These are phyloP conservation scores for Ganaspis brasiliensis DNA, from an alignment of 2,888 invertebrate species.

Conservation along the genomic window DNA sequence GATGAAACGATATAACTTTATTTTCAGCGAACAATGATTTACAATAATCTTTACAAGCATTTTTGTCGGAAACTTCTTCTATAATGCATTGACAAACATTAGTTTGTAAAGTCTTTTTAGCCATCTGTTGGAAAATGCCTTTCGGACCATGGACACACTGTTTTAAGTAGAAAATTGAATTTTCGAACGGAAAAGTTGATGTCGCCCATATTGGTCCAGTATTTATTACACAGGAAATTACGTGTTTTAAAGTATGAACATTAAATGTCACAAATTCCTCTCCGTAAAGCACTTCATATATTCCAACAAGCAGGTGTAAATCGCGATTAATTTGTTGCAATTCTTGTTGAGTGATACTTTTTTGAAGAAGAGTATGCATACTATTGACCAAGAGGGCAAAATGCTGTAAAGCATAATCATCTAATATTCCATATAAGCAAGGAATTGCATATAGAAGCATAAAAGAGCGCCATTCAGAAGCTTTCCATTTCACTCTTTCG, in stretches of 20 bases:
- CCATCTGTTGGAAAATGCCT: conserved; percentile 9
- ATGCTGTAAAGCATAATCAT: neutral
- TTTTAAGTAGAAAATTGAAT: neutral
- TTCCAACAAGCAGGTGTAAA: conserved; percentile 7
- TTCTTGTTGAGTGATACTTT: neutral
- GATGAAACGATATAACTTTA: neutral
- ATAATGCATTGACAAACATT: neutral
- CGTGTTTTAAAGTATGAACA: conserved; percentile 44
- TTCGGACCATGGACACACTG: conserved; percentile 18
- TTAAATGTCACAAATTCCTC: conserved; percentile 28
- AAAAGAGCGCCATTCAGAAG: neutral
- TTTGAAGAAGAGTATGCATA: neutral
- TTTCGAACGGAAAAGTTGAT: conserved; percentile 22
- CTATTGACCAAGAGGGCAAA: neutral
- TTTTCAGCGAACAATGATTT: neutral
- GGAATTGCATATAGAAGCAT: neutral
- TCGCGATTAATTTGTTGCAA: neutral
- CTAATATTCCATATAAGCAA: neutral
- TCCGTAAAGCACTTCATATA: conserved; percentile 42
- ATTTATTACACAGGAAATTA: neutral
- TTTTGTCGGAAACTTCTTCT: neutral
- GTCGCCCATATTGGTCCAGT: conserved; percentile 4
- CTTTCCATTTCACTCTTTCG: neutral
- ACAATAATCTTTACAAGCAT: neutral
- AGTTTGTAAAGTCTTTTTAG: conserved; percentile 4